Evolutionary conservation across 2,113 vertebrate species (phyloP), one percentile per base, ranked within the genome.

Genomic region (Oplegnathus fasciatus): DNA sequence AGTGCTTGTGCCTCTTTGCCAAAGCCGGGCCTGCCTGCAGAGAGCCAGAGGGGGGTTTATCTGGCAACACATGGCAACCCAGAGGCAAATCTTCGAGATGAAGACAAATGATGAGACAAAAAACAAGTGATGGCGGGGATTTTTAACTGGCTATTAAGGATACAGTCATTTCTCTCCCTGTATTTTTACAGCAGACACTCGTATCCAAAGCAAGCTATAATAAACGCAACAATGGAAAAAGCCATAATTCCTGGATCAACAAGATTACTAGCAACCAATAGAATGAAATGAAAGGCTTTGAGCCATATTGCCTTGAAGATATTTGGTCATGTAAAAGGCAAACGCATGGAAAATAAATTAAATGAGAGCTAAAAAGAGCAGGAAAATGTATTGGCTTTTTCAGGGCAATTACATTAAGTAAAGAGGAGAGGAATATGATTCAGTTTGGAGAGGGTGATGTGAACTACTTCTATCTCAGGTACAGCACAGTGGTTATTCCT

Each of bases 191-290:
- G 82, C 52, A 30, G 71, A 76, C 50, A 57, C 62, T 83, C 11
- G 40, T 80, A 68, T 84, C 77, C 80, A 90, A 83, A 80, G 46
- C 69, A 58, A 82, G 58, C 48, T 72, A n/a, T 54, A 75, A 89
- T 65, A 77, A 86, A 48, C 30, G 70, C 40, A 81, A 83, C 62
- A 82, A 80, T 89, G 86, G 86, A 86, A 89, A 91, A 86, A 72
- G 52, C 50, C 22, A n/a, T 78, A 50, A 83, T 79, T 88, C 74
- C 46, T 57, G 65, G 67, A 90, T 89, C 78, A 77, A 79, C 62
- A 50, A 84, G 74, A 87, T 88, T 81, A 78, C 61, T 1, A 78
- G 71, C 78, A 52, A 82, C 74, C 57, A 70, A 57, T 11, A 71
- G 60, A 80, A 81, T 64, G 66, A 89, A 89, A 86, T 24, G 28